Evolutionary conservation across 2,797 vertebrate genomes (phyloP).

Genomic region (Darevskia nairensis): DNA sequence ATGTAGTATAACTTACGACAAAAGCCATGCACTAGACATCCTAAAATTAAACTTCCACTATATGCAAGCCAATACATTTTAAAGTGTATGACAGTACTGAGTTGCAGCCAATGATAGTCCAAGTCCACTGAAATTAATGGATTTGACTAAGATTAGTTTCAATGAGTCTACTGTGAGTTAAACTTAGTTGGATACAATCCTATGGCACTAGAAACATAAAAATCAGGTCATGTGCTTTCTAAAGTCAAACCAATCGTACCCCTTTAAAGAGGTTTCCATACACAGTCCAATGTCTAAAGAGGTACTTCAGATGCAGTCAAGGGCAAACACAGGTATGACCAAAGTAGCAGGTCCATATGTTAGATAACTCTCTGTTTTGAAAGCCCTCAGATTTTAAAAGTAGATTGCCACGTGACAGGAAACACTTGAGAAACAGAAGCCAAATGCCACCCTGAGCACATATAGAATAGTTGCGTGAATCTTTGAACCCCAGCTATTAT

Average conservation of each 20-base stretch:
- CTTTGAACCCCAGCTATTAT: neutral
- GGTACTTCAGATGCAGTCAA: neutral
- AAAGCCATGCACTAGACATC: neutral
- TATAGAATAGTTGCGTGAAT: too few species aligned
- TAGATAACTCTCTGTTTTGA: neutral
- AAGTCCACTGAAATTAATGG: too few species aligned
- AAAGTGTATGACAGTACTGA: neutral
- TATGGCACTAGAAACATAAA: neutral
- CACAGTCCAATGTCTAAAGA: neutral
- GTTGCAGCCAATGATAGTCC: too few species aligned
- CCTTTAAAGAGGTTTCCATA: neutral
- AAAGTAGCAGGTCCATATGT: neutral
- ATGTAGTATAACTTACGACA: neutral
- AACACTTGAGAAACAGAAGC: neutral
- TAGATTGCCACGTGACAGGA: neutral
- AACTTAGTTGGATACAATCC: neutral
- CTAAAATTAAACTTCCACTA: neutral
- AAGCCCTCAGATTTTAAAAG: neutral
- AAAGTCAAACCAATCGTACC: neutral
- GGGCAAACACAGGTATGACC: too few species aligned
- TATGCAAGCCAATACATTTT: neutral
- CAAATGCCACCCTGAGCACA: neutral
- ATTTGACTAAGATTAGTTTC: too few species aligned
- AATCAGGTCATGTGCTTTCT: rapidly evolving
- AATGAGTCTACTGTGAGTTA: neutral